phyloP scores from a whole-genome alignment of 2,888 invertebrate species.

The Geophilus truncorum region DNA sequence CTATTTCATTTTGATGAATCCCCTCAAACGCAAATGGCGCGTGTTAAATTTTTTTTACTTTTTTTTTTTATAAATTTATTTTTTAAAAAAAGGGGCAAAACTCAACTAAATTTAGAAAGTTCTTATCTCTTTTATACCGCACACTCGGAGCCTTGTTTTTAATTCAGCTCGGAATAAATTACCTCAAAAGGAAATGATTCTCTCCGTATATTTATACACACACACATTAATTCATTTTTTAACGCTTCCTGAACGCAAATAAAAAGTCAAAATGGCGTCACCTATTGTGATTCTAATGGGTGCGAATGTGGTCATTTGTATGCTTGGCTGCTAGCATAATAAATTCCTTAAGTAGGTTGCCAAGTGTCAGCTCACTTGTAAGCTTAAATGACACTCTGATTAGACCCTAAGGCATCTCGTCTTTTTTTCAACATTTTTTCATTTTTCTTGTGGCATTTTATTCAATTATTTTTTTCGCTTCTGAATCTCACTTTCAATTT shows the following conservation, averaged over 20 bases:
- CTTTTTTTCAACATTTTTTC: too few relatives aligned
- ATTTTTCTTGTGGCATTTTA: not conserved
- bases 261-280: conserved; percentile 5
- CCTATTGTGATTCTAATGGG: not conserved
- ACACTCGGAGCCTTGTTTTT: not conserved
- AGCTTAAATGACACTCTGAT: conserved; percentile 4
- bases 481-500: not conserved
- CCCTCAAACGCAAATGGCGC: not conserved
- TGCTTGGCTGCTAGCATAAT: not conserved
- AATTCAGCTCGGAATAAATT: too few relatives aligned
- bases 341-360: conserved; percentile 5
- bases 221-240: not conserved
- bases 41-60: not conserved
- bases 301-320: not conserved
- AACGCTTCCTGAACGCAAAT: conserved; percentile 1
- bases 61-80: not conserved
- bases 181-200: not conserved
- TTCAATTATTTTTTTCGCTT: not conserved
- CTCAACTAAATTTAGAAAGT: not conserved
- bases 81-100: not conserved
- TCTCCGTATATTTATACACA: not conserved
- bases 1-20: conserved; percentile 4
- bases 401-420: not conserved
- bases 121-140: not conserved
- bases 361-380: conserved; percentile 4